These are phyloP conservation scores for Astur gentilis DNA, from an alignment of 2,113 vertebrate species.

Conservation along the genomic window DNA sequence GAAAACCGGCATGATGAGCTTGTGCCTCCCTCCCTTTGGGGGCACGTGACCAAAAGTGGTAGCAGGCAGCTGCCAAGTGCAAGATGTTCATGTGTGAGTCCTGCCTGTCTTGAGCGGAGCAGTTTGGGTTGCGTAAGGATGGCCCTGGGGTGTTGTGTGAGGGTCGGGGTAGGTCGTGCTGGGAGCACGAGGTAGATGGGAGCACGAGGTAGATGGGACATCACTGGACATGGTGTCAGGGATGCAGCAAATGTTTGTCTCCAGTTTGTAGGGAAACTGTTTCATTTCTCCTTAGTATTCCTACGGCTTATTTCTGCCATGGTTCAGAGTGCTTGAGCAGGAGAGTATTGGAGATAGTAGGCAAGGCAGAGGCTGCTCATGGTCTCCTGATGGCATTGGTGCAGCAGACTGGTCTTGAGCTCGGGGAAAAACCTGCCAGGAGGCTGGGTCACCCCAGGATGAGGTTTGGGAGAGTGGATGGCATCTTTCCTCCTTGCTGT, in stretches of 20 bases:
- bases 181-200: background rate
- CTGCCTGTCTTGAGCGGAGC: rapidly evolving
- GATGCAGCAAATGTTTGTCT: background rate
- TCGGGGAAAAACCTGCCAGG: background rate
- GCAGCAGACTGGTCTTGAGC: background rate
- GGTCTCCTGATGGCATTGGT: background rate
- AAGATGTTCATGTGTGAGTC: background rate
- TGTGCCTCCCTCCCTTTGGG: background rate
- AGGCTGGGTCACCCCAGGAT: background rate
- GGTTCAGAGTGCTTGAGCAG: background rate
- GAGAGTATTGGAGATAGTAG: background rate
- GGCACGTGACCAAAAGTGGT: background rate
- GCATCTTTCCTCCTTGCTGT: background rate
- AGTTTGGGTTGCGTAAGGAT: background rate
- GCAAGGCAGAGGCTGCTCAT: background rate
- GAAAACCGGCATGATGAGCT: background rate
- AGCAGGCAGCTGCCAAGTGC: background rate
- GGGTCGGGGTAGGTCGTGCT: background rate
- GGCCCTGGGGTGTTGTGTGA: background rate
- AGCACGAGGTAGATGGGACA: background rate
- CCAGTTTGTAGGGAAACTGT: rapidly evolving
- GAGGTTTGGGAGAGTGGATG: background rate
- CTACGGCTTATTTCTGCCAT: background rate
- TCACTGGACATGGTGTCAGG: background rate
- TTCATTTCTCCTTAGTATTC: background rate